phyloP scores from a whole-genome alignment of 2,113 vertebrate genomes.

The Ailuropoda melanoleuca region DNA sequence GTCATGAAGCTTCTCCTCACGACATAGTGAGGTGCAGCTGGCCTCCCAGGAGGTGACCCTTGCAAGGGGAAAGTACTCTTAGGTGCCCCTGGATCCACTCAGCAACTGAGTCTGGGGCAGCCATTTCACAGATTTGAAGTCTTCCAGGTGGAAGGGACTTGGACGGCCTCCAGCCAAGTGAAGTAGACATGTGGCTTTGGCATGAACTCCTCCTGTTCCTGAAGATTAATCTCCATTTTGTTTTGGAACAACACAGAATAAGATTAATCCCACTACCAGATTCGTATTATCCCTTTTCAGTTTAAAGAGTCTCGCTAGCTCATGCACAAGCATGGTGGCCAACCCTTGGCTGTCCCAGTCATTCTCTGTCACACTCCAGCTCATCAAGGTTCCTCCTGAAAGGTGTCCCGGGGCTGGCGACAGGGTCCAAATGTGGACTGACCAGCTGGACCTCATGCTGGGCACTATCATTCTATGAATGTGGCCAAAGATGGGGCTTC shows the following conservation, averaged over 20 bases:
- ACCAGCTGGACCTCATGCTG: background rate
- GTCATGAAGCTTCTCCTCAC: background rate
- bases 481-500: background rate
- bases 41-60: too few species aligned
- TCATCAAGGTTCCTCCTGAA: background rate
- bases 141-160: background rate
- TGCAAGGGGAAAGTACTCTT: background rate
- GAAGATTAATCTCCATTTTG: background rate
- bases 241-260: background rate
- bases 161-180: background rate
- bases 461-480: accelerated
- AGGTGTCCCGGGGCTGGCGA: background rate
- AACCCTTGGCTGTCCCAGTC: background rate
- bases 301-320: background rate
- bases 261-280: background rate
- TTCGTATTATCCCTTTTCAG: background rate
- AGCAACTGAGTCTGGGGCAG: background rate
- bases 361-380: too few species aligned
- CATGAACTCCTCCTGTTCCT: background rate
- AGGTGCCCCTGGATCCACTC: background rate
- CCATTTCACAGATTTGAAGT: background rate
- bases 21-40: background rate
- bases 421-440: background rate
- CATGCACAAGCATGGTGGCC: background rate
- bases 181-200: background rate